A percentile compares a stretch with the other conserved stretches of the same genome.
These are phyloP conservation scores for Diarsia brunnea DNA, from an alignment of 2,888 invertebrate species.

Conservation along the genomic window DNA sequence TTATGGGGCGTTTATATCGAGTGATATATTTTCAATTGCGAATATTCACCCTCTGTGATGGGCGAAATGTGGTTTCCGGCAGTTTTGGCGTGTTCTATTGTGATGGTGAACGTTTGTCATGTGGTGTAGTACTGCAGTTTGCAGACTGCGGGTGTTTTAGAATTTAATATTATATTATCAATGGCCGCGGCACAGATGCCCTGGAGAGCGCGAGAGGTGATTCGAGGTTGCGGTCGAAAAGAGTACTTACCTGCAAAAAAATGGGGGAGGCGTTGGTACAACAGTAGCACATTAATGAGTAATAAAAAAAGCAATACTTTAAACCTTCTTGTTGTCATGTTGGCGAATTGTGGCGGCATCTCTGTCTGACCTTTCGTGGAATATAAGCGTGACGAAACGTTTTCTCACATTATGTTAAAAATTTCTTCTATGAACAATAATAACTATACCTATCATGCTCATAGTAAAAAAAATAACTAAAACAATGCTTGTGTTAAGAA, in stretches of 20 bases:
- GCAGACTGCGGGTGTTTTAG: conserved; percentile 10
- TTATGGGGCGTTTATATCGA: conserved; percentile 43
- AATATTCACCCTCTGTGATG: conserved; percentile 33
- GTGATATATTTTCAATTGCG: conserved; percentile 50
- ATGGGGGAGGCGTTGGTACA: neutral
- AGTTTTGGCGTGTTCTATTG: conserved; percentile 41
- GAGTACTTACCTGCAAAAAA: neutral
- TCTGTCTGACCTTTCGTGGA: neutral
- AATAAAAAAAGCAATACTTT: neutral
- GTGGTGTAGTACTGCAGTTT: conserved; percentile 4
- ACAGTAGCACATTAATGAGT: neutral
- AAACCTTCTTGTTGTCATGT: neutral
- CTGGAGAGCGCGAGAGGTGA: neutral
- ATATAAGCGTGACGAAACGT: neutral
- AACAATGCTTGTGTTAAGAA: neutral
- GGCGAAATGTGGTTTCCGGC: conserved; percentile 43
- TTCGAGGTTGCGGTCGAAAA: neutral
- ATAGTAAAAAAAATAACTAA: neutral
- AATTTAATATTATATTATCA: neutral
- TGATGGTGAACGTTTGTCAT: conserved; percentile 15
- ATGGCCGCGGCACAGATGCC: neutral
- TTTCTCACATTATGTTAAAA: neutral
- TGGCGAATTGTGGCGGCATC: neutral
- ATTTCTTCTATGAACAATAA: neutral
- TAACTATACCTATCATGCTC: neutral